These are phyloP conservation scores for Ibycter americanus DNA, from an alignment of 2,797 vertebrate genomes.

Conservation along the genomic window DNA sequence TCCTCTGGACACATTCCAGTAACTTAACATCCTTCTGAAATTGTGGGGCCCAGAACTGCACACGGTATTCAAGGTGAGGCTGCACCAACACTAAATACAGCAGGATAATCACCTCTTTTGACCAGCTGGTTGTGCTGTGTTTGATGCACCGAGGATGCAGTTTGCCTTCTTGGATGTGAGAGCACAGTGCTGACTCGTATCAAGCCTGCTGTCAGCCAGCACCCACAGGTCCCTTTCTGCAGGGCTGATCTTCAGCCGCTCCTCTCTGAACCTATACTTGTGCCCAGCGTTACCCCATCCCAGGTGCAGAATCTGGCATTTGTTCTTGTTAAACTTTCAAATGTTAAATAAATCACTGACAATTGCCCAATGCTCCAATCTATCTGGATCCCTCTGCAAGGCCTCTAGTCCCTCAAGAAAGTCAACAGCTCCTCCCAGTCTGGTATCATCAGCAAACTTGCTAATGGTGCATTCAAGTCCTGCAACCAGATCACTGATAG, in stretches of 20 bases:
- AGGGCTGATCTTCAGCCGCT: not conserved
- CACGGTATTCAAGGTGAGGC: not conserved
- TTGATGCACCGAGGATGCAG: not conserved
- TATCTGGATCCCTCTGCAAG: not conserved
- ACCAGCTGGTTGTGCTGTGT: not conserved
- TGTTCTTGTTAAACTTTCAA: not conserved
- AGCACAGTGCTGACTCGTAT: not conserved
- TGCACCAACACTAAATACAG: not conserved
- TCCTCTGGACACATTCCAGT: not conserved
- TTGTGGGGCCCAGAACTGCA: not conserved
- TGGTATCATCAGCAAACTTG: not conserved
- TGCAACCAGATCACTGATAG: not conserved
- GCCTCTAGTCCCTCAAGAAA: not conserved
- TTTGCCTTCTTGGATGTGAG: not conserved
- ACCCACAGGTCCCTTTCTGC: not conserved
- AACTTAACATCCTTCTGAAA: not conserved
- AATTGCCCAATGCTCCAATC: not conserved
- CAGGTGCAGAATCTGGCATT: not conserved
- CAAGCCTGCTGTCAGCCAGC: not conserved
- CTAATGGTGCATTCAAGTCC: not conserved
- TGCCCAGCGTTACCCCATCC: not conserved
- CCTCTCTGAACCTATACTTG: not conserved
- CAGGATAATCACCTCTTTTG: not conserved
- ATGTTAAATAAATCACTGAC: not conserved
- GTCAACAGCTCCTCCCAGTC: not conserved